These are phyloP conservation scores for Tenthredo scrophulariae DNA, from an alignment of 2,888 invertebrate genomes.

Conservation along the genomic window DNA sequence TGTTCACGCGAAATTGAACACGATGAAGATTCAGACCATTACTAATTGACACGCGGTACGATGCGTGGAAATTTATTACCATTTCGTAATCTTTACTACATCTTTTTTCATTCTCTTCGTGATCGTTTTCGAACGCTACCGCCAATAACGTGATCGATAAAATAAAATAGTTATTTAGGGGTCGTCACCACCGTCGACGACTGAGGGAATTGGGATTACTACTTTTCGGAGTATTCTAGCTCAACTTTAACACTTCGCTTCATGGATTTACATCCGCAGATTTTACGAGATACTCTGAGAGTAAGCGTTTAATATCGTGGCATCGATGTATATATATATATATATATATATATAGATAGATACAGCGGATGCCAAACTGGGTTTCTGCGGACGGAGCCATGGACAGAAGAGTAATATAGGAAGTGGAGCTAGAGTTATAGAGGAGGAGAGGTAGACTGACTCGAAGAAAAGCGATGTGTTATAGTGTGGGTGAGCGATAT, in stretches of 20 bases:
- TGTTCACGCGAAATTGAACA: background rate
- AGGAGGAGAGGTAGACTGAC: background rate
- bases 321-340: background rate
- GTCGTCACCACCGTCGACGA: background rate
- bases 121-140: background rate
- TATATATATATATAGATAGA: background rate
- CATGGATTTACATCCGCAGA: constrained; percentile 29
- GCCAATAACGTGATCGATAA: background rate
- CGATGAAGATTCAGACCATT: constrained; percentile 26
- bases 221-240: background rate
- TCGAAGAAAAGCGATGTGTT: constrained; percentile 7
- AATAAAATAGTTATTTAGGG: background rate
- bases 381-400: background rate
- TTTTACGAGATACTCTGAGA: constrained; percentile 28
- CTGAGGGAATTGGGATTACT: constrained; percentile 15
- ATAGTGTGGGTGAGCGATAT: constrained; percentile 34
- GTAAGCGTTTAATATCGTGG: constrained; percentile 15
- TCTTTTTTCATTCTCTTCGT: background rate
- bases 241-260: constrained; percentile 6
- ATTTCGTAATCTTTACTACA: background rate
- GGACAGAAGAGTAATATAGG: constrained; percentile 1
- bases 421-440: background rate
- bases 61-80: background rate
- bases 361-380: constrained; percentile 2
- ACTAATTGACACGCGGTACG: constrained; percentile 16